Conservation (phyloP, 2,113 vertebrate species). For the Cichladusa arquata region DNA sequence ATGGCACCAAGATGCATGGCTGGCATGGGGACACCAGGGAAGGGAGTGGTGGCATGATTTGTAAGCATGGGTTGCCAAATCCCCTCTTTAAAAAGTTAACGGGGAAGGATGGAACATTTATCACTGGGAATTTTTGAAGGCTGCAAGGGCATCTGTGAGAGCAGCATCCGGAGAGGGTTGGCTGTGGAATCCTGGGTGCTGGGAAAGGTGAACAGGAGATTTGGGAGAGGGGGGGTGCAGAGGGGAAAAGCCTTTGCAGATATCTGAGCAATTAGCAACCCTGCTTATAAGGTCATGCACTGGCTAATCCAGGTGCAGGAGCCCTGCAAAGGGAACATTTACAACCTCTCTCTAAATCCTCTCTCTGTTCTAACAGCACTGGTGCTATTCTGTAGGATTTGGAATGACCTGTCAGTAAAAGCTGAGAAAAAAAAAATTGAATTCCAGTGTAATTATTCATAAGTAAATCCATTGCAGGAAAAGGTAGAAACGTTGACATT, state of each 20-base stretch:
- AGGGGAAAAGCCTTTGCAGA: not conserved
- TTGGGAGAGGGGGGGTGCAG: not conserved
- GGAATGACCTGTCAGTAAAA: conserved; percentile 58
- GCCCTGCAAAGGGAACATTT: conserved; percentile 24
- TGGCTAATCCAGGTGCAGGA: conserved; percentile 34
- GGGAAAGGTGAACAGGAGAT: not conserved
- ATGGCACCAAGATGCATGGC: conserved; percentile 39
- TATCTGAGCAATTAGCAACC: conserved; percentile 6
- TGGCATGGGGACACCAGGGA: not conserved
- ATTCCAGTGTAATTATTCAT: conserved; percentile 60
- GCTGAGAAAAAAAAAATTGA: conserved; percentile 44
- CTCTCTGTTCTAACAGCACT: conserved; percentile 17
- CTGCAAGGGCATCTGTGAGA: not conserved
- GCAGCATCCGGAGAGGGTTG: not conserved
- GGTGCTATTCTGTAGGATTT: conserved; percentile 57
- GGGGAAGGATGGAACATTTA: not conserved
- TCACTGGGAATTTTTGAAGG: not conserved
- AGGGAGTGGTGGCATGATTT: not conserved
- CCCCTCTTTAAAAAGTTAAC: not conserved
- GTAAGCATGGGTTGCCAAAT: conserved; percentile 28
- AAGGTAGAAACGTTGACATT: conserved; percentile 53
- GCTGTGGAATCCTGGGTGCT: not conserved
- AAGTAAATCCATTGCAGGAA: conserved; percentile 50
- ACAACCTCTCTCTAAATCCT: conserved; percentile 46
- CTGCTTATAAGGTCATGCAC: conserved; percentile 47